A percentile compares a stretch with the other conserved stretches of the same genome.
phyloP scores from a whole-genome alignment of 1,140 invertebrate species.

The Temnothorax curvispinosus region DNA sequence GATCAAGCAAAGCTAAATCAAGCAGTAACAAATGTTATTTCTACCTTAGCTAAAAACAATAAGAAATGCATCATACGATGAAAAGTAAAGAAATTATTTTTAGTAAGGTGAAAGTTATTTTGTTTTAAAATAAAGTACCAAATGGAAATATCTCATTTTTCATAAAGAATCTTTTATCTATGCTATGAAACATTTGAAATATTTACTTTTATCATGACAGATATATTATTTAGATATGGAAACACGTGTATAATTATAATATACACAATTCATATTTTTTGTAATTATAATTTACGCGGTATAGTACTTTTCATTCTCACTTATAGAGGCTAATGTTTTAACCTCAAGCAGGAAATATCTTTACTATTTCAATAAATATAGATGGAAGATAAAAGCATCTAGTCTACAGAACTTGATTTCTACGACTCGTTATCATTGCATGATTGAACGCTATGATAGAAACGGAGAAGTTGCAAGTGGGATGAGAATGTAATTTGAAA shows the following conservation, averaged over 20 bases:
- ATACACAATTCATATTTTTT: background rate
- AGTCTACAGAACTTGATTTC: background rate
- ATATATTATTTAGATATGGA: background rate
- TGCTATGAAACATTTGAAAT: background rate
- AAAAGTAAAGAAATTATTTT: background rate
- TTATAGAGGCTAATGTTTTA: background rate
- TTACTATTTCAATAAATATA: slow-evolving; percentile 3
- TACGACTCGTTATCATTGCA: slow-evolving; percentile 21
- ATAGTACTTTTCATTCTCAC: background rate
- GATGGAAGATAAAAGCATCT: background rate
- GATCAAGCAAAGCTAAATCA: slow-evolving; percentile 18
- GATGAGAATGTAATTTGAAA: slow-evolving; percentile 32
- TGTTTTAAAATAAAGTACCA: background rate
- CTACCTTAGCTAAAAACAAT: background rate
- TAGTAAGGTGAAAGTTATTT: background rate
- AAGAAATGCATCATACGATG: background rate
- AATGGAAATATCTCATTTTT: background rate
- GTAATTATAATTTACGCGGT: background rate
- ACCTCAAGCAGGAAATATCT: background rate
- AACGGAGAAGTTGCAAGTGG: slow-evolving; percentile 34
- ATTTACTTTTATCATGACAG: background rate
- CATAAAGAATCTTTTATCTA: background rate
- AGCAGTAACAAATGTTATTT: background rate
- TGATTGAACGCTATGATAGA: background rate
- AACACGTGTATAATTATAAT: background rate